A percentile compares a stretch with the other conserved stretches of the same genome.
Evolutionary conservation across 23 tunicate genomes (phyloP).

Genomic region (Trididemnum miniatum): DNA sequence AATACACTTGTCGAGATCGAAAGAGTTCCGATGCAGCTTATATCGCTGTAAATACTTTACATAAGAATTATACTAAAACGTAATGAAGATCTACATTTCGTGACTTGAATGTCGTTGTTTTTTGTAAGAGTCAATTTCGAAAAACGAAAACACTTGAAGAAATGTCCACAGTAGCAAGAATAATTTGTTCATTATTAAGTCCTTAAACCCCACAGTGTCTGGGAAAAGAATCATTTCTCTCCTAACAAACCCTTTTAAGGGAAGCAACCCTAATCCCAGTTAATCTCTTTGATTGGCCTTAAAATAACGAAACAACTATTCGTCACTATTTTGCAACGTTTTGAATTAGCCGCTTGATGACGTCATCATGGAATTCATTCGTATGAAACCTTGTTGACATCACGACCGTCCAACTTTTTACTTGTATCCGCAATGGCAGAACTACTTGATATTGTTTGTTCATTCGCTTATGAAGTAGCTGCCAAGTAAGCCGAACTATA

Average conservation of each 20-base stretch:
- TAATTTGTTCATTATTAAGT: not conserved
- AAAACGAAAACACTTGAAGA: too few relatives aligned
- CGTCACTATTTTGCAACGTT: conserved; percentile 35
- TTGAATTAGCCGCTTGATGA: not conserved
- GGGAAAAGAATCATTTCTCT: conserved; percentile 15
- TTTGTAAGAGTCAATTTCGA: too few relatives aligned
- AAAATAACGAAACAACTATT: conserved; percentile 30
- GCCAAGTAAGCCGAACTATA: too few relatives aligned
- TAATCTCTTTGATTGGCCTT: conserved; percentile 58
- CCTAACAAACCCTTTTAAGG: conserved; percentile 4
- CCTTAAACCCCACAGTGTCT: conserved; percentile 8
- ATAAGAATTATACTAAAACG: too few relatives aligned
- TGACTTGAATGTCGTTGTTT: too few relatives aligned
- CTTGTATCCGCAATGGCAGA: not conserved
- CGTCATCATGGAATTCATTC: conserved; percentile 9
- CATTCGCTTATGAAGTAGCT: conserved; percentile 17
- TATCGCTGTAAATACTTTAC: too few relatives aligned
- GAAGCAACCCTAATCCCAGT: conserved; percentile 44
- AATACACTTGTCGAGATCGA: too few relatives aligned
- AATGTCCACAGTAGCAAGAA: too few relatives aligned
- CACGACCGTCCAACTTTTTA: not conserved
- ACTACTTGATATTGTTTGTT: not conserved
- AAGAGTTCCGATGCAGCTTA: too few relatives aligned
- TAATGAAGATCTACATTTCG: too few relatives aligned
- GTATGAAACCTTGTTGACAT: conserved; percentile 29